Evolutionary conservation across 2,888 invertebrate species (phyloP).

Genomic region (Agrilus mali): DNA sequence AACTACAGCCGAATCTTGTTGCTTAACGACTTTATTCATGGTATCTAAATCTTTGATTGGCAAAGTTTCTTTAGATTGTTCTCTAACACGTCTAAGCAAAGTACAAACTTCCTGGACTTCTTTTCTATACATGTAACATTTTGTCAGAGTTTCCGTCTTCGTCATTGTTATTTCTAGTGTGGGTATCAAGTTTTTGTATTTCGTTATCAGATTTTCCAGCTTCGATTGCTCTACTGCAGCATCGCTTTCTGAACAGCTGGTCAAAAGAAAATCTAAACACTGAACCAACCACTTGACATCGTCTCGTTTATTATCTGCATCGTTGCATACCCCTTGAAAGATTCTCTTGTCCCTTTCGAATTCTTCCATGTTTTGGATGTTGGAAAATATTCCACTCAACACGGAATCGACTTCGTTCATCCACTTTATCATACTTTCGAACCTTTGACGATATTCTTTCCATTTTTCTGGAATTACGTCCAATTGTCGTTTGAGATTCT

Average conservation of each 20-base stretch:
- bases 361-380: slow-evolving; percentile 75
- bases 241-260: slow-evolving; percentile 70
- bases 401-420: slow-evolving; percentile 82
- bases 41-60: slow-evolving; percentile 59
- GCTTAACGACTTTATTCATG: slow-evolving; percentile 60
- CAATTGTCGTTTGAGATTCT: slow-evolving; percentile 55
- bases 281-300: slow-evolving; percentile 94
- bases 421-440: slow-evolving; percentile 74
- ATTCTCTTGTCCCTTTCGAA: slow-evolving; percentile 81
- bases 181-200: slow-evolving; percentile 85
- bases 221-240: slow-evolving; percentile 68
- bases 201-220: slow-evolving; percentile 68
- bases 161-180: slow-evolving; percentile 88
- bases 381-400: slow-evolving; percentile 70
- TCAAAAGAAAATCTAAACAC: slow-evolving; percentile 73
- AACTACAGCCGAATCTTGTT: slow-evolving; percentile 71
- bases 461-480: slow-evolving; percentile 85
- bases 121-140: slow-evolving; percentile 83
- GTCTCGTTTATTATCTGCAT: slow-evolving; percentile 80
- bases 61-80: slow-evolving; percentile 53
- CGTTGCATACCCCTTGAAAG: slow-evolving; percentile 84
- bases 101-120: slow-evolving; percentile 79
- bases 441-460: slow-evolving; percentile 73
- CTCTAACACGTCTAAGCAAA: slow-evolving; percentile 61
- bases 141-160: slow-evolving; percentile 82